Conservation (phyloP, 2,888 invertebrate species). For the Oegoconia quadripuncta region DNA sequence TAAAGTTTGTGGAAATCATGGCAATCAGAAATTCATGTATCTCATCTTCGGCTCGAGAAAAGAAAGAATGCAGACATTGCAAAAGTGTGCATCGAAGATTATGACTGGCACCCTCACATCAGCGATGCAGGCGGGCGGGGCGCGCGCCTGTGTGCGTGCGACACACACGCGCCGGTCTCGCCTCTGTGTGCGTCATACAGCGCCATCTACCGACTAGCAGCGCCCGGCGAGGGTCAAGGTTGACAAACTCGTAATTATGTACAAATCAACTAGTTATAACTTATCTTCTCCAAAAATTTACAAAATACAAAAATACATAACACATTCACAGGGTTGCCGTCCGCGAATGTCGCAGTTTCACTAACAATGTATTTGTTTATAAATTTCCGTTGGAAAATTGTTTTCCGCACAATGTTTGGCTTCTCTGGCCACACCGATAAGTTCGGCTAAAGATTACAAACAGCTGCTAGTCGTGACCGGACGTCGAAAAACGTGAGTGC, state of each 20-base stretch:
- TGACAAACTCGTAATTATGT: conserved; percentile 68
- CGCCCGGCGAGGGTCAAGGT: conserved; percentile 64
- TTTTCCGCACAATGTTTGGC: conserved; percentile 51
- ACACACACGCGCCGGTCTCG: conserved; percentile 36
- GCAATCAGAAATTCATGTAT: conserved; percentile 41
- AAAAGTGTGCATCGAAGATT: conserved; percentile 40
- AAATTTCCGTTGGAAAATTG: conserved; percentile 53
- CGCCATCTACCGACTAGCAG: conserved; percentile 66
- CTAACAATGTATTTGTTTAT: conserved; percentile 52
- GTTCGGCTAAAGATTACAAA: conserved; percentile 63
- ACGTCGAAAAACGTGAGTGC: conserved; percentile 55
- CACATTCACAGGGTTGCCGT: conserved; percentile 10
- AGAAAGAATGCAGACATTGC: conserved; percentile 39
- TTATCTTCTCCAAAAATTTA: conserved; percentile 26
- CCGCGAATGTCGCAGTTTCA: conserved; percentile 22
- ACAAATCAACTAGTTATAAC: conserved; percentile 49
- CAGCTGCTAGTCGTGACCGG: conserved; percentile 44
- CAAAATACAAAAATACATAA: conserved; percentile 21
- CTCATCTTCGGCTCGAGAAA: conserved; percentile 37
- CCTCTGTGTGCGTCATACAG: conserved; percentile 42
- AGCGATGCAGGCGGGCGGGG: conserved; percentile 14
- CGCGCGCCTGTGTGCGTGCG: conserved; percentile 44
- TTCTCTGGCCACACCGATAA: conserved; percentile 56
- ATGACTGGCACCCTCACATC: conserved; percentile 44
- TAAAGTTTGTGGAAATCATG: conserved; percentile 25